Evolutionary conservation across 2,797 vertebrate species (phyloP), one percentile per base, ranked within the genome.

Genomic region (Pelobates cultripes): DNA sequence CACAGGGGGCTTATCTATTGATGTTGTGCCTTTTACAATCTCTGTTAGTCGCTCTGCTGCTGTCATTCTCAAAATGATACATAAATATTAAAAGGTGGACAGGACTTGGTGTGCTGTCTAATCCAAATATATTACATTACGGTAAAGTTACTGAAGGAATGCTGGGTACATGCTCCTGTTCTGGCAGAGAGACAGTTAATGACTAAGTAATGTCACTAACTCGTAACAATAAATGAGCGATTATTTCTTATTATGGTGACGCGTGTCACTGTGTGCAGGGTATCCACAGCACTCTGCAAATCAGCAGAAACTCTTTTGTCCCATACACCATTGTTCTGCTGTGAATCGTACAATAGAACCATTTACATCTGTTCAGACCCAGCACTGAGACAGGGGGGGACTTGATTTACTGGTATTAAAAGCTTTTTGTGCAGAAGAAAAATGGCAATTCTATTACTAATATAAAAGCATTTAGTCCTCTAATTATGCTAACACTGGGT

Each of bases 181-280:
- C 15, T 14, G 17, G 42, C 13, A 43, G 15, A 4, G 45, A 69
- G 53, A 9, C 43, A 44, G 63, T 81, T 81, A 64, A 47, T 44
- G 28, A 13, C n/a, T 41, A 14, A 10, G 55, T 43, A 44, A 64
- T 72, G 42, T 28, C 44, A 45, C 45, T 60, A 74, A 73, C 74
- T 68, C n/a, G 17, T 45, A 70, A 51, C 71, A 75, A 75, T 70
- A 70, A 73, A 41, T 69, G 42, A 75, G 60, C 53, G 57, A 51
- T 63, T 71, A 73, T 40, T 44, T 79, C 53, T 42, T 47, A 79
- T 79, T 83, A 73, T 57, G 77, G 67, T 12, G 77, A 79, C 82
- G 41, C 82, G 82, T 83, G 82, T 77, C 80, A 72, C 55, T 77
- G 69, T 69, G 43, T 66, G 77, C 55, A 69, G 70, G 51, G 15